These are phyloP conservation scores for Sinhomidia bicolor DNA, from an alignment of 2,888 invertebrate species.

Conservation along the genomic window DNA sequence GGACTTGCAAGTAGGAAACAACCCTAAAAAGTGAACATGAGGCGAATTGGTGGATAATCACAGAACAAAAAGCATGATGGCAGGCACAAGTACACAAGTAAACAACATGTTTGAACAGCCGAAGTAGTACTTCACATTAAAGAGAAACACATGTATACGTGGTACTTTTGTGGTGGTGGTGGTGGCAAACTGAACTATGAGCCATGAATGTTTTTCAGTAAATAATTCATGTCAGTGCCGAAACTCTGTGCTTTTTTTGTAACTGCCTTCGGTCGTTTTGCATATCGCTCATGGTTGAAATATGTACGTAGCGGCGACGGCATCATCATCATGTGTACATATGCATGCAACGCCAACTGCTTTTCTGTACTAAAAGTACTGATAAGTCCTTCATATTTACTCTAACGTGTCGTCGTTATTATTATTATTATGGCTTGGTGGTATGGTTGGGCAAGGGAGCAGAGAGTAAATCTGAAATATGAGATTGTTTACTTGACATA, in stretches of 20 bases:
- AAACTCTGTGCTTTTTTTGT: neutral
- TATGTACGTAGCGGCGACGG: too few species aligned
- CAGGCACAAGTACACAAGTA: neutral
- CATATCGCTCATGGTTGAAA: neutral
- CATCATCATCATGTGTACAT: too few species aligned
- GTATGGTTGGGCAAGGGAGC: neutral
- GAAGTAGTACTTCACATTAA: neutral
- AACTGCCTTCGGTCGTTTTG: neutral
- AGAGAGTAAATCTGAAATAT: neutral
- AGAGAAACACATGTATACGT: neutral
- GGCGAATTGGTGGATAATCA: neutral
- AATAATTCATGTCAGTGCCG: constrained; percentile 67
- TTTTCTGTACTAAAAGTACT: neutral
- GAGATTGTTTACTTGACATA: neutral
- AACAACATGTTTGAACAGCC: neutral
- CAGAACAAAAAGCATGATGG: neutral
- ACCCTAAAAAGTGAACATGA: neutral
- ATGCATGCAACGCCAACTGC: too few species aligned
- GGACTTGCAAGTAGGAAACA: too few species aligned
- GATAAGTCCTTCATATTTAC: neutral
- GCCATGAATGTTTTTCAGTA: constrained; percentile 1
- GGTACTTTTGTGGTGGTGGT: neutral
- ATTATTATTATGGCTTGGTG: neutral
- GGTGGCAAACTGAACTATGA: too few species aligned
- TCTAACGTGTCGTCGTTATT: neutral